These are phyloP conservation scores for Pterostichus niger DNA, from an alignment of 2,888 invertebrate genomes.

Conservation along the genomic window DNA sequence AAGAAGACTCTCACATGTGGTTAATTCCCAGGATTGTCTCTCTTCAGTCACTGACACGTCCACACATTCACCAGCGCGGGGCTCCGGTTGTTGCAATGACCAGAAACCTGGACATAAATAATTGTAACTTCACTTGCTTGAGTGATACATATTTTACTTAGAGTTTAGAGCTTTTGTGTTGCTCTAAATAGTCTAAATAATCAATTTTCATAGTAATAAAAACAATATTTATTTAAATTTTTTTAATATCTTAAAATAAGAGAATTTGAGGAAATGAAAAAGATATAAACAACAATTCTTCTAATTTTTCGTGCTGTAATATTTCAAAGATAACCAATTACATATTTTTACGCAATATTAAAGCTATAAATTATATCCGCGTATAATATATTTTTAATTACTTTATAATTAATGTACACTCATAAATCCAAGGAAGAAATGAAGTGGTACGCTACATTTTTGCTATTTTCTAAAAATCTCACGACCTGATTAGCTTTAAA, in stretches of 20 bases:
- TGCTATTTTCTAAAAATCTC: slow-evolving; percentile 35
- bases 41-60: slow-evolving; percentile 86
- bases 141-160: not conserved
- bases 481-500: slow-evolving; percentile 28
- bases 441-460: slow-evolving; percentile 1
- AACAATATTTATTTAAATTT: not conserved
- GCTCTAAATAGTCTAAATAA: no score
- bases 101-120: slow-evolving; percentile 85
- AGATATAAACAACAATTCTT: no score
- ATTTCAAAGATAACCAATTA: not conserved
- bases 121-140: no score
- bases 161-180: not conserved
- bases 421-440: slow-evolving; percentile 46
- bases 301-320: not conserved
- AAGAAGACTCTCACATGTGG: slow-evolving; percentile 95
- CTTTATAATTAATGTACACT: slow-evolving; percentile 44
- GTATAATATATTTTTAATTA: slow-evolving; percentile 53
- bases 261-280: no score
- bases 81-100: slow-evolving; percentile 93
- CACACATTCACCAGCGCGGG: slow-evolving; percentile 93
- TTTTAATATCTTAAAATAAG: not conserved
- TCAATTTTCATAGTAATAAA: not conserved
- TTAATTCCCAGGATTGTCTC: slow-evolving; percentile 94
- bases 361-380: slow-evolving; percentile 31
- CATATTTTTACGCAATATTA: slow-evolving; percentile 5